A percentile compares a stretch with the other conserved stretches of the same genome.
These are phyloP conservation scores for Coelogynopora nodosa DNA, from an alignment of 2,888 invertebrate species.

Conservation along the genomic window DNA sequence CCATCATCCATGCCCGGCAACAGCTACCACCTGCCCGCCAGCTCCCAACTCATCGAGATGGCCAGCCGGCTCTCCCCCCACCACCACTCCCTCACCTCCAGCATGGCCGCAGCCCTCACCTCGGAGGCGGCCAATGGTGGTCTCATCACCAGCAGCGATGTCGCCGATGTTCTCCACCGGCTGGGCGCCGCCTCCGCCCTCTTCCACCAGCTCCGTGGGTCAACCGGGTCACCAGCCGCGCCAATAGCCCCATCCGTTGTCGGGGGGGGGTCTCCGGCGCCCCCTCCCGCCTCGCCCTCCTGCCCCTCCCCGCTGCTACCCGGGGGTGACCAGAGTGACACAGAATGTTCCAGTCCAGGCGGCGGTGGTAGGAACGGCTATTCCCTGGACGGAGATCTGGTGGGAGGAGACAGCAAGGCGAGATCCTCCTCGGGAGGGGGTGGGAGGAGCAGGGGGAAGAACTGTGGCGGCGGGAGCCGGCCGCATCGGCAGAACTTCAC, in stretches of 20 bases:
- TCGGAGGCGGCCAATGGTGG: background rate
- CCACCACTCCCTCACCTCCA: constrained; percentile 7
- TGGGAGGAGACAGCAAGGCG: background rate
- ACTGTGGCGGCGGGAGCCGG: constrained; percentile 26
- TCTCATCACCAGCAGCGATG: background rate
- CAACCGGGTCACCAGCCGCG: background rate
- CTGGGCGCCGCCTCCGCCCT: background rate
- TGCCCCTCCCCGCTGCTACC: background rate
- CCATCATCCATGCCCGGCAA: background rate
- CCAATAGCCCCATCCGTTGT: background rate
- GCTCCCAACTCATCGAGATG: constrained; percentile 25
- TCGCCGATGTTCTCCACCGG: background rate
- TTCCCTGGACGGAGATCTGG: background rate
- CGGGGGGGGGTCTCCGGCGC: background rate
- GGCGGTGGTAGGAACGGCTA: background rate
- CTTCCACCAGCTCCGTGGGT: constrained; percentile 1
- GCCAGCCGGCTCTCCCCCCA: constrained; percentile 10
- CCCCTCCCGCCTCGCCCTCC: background rate
- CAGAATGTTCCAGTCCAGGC: background rate
- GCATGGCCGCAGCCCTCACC: background rate
- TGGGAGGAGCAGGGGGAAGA: background rate
- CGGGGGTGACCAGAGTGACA: background rate
- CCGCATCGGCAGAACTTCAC: constrained; percentile 44
- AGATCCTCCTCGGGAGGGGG: background rate
- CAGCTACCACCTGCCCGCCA: constrained; percentile 2